These are phyloP conservation scores for Alca torda DNA, from an alignment of 2,797 vertebrate genomes.

Conservation along the genomic window DNA sequence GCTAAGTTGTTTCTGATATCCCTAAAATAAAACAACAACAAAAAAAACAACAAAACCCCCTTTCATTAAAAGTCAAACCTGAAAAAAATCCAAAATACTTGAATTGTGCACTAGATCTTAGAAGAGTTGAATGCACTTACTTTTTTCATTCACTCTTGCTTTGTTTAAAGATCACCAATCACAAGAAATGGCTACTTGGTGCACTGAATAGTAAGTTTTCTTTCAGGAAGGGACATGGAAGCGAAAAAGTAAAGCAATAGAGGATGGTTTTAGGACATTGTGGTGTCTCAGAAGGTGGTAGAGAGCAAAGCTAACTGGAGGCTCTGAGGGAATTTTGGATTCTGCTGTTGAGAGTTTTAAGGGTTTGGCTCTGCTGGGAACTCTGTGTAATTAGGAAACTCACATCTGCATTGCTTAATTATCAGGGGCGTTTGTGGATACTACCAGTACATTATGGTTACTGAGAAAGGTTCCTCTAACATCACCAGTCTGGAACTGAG, in stretches of 20 bases:
- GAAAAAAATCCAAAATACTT: background rate
- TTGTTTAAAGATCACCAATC: background rate
- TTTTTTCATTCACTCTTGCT: background rate
- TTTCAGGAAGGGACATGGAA: background rate
- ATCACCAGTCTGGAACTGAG: background rate
- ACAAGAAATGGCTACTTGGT: background rate
- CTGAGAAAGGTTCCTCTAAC: background rate
- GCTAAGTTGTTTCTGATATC: background rate
- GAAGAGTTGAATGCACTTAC: background rate
- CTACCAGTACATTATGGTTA: background rate
- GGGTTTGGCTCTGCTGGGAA: background rate
- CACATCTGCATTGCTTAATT: background rate
- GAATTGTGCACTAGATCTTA: background rate
- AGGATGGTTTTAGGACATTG: background rate
- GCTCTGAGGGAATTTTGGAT: background rate
- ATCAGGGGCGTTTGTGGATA: background rate
- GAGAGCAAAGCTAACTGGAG: background rate
- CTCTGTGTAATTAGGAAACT: background rate
- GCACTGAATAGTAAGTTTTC: background rate
- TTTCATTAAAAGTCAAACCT: background rate
- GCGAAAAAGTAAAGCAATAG: background rate
- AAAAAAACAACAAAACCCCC: accelerated
- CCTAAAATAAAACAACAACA: background rate
- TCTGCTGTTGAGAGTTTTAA: background rate
- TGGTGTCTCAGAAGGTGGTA: background rate